Evolutionary conservation across 2,113 vertebrate genomes (phyloP).

Genomic region (Ictalurus punctatus): DNA sequence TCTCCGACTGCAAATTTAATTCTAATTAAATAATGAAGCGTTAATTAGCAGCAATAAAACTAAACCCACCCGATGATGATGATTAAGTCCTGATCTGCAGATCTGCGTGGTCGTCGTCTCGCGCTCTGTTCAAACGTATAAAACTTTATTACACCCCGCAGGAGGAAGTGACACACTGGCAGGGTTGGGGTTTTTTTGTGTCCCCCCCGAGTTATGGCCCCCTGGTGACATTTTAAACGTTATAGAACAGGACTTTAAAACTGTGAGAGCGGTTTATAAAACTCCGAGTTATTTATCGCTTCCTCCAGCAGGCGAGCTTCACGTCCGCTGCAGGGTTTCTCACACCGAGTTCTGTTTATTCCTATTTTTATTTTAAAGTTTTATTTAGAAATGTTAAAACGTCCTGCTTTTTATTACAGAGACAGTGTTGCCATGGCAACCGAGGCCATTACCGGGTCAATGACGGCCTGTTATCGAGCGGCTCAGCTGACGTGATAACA

Average conservation of each 20-base stretch:
- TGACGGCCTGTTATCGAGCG: background rate
- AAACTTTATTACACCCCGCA: constrained; percentile 10
- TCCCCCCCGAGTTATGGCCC: background rate
- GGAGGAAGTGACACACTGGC: constrained; percentile 9
- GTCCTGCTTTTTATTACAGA: background rate
- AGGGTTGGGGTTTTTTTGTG: too few relatives aligned
- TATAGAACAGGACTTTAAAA: constrained; percentile 33
- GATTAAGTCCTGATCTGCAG: background rate
- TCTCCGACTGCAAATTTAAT: background rate
- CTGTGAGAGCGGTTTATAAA: constrained; percentile 26
- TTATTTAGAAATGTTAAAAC: too few relatives aligned
- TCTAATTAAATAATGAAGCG: background rate
- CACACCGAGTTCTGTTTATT: background rate
- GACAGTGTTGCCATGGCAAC: constrained; percentile 4
- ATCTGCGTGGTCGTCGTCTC: background rate
- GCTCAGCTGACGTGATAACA: background rate
- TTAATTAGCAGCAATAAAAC: background rate
- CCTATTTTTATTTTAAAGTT: background rate
- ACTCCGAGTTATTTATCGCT: background rate
- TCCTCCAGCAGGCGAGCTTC: background rate
- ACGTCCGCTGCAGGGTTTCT: background rate
- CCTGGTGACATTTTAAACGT: constrained; percentile 31
- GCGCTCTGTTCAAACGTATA: background rate
- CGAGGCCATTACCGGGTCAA: background rate
- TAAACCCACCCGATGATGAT: too few relatives aligned